Conservation (phyloP, 2,797 vertebrate species). For the Ataeniobius toweri region DNA sequence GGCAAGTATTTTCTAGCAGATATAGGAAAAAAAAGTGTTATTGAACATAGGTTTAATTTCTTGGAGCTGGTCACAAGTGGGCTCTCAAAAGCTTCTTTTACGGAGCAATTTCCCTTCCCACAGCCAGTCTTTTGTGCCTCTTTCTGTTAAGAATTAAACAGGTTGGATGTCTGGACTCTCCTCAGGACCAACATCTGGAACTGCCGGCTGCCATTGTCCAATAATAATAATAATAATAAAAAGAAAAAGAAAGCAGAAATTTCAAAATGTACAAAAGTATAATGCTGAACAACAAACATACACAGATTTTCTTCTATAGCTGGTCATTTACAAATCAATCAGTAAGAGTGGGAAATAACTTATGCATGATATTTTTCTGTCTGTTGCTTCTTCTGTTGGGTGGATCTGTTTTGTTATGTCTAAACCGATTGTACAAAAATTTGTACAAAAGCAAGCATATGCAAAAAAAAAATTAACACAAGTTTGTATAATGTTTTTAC, state of each 20-base stretch:
- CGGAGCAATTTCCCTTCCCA: conserved; percentile 53
- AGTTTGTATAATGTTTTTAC: conserved; percentile 82
- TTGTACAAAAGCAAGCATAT: conserved; percentile 71
- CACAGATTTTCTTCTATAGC: conserved; percentile 52
- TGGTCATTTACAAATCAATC: conserved; percentile 74
- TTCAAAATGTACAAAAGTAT: conserved; percentile 73
- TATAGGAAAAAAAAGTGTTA: conserved; percentile 44
- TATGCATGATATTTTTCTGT: conserved; percentile 79
- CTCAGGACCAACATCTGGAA: conserved; percentile 70
- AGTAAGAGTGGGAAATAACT: conserved; percentile 74
- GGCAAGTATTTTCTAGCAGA: conserved; percentile 67
- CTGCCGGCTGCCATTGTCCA: conserved; percentile 55
- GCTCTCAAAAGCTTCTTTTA: conserved; percentile 64
- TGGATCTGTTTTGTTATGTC: conserved; percentile 74
- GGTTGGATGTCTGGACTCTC: conserved; percentile 55
- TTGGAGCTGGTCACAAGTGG: conserved; percentile 67
- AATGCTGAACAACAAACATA: conserved; percentile 65
- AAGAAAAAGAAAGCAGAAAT: conserved; percentile 56
- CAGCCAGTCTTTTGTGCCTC: conserved; percentile 71
- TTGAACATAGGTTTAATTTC: conserved; percentile 61
- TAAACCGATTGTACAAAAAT: conserved; percentile 73
- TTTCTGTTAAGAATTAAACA: conserved; percentile 71
- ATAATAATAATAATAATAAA: conserved; percentile 62
- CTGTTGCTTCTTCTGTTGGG: conserved; percentile 69
- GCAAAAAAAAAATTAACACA: conserved; percentile 50